These are phyloP conservation scores for Chaitophorus viminalis DNA, from an alignment of 2,888 invertebrate genomes.

Conservation along the genomic window DNA sequence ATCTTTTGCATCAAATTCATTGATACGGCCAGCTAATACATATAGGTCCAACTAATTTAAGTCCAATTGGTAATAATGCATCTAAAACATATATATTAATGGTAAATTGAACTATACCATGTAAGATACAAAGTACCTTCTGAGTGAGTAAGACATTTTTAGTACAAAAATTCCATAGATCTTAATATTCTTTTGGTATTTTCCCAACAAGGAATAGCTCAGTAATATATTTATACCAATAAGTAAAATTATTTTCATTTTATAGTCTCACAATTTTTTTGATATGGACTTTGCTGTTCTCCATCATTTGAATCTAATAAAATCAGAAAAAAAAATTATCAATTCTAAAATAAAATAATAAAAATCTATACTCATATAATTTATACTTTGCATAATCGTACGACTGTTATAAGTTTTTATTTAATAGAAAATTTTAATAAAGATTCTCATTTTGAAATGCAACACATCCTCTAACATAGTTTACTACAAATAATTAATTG, in stretches of 20 bases:
- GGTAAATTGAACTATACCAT: neutral
- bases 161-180: conserved; percentile 82
- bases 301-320: conserved; percentile 17
- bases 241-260: conserved; percentile 66
- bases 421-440: no score
- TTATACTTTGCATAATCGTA: no score
- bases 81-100: conserved; percentile 68
- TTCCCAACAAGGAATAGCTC: conserved; percentile 81
- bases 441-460: no score
- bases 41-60: conserved; percentile 86
- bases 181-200: conserved; percentile 91
- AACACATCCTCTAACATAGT: no score
- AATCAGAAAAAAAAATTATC: neutral
- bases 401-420: no score
- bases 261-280: conserved; percentile 63
- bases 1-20: conserved; percentile 68
- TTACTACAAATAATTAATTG: no score
- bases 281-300: conserved; percentile 9
- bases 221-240: conserved; percentile 71
- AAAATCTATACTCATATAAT: no score
- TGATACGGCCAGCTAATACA: conserved; percentile 76
- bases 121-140: conserved; percentile 66
- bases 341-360: no score
- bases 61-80: conserved; percentile 75
- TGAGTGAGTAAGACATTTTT: conserved; percentile 71